Percentiles rank a stretch among this genome's conserved stretches.
These are phyloP conservation scores for Zosterops japonicus DNA, from an alignment of 2,113 vertebrate species.

Conservation along the genomic window DNA sequence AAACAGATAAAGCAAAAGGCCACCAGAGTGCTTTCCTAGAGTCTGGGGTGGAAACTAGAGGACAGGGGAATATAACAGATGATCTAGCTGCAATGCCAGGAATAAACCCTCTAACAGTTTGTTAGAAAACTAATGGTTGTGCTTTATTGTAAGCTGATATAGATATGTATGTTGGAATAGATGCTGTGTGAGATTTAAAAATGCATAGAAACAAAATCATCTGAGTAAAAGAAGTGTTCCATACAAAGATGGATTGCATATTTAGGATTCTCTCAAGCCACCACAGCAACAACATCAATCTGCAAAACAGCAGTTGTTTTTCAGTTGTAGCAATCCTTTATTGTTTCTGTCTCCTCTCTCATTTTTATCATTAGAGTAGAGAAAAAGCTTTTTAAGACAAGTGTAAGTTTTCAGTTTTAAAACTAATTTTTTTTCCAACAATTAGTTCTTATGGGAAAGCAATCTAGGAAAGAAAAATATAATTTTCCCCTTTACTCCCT, in stretches of 20 bases:
- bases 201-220: neutral
- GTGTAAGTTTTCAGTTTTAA: neutral
- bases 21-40: neutral
- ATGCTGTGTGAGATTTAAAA: neutral
- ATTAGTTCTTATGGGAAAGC: neutral
- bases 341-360: neutral
- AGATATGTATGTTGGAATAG: neutral
- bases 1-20: neutral
- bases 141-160: neutral
- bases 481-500: neutral
- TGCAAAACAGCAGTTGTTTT: neutral
- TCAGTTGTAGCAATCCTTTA: neutral
- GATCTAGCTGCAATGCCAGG: neutral
- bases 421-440: neutral
- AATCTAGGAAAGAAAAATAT: neutral
- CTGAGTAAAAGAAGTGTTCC: neutral
- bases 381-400: neutral
- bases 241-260: neutral
- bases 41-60: neutral
- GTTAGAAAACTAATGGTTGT: neutral
- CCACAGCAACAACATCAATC: neutral
- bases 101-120: neutral
- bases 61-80: neutral
- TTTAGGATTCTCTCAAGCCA: neutral
- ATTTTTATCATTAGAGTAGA: neutral